Percentiles rank a stretch among this genome's conserved stretches.
Conservation (phyloP, 2,888 invertebrate genomes). For the Phorcus lineatus region DNA sequence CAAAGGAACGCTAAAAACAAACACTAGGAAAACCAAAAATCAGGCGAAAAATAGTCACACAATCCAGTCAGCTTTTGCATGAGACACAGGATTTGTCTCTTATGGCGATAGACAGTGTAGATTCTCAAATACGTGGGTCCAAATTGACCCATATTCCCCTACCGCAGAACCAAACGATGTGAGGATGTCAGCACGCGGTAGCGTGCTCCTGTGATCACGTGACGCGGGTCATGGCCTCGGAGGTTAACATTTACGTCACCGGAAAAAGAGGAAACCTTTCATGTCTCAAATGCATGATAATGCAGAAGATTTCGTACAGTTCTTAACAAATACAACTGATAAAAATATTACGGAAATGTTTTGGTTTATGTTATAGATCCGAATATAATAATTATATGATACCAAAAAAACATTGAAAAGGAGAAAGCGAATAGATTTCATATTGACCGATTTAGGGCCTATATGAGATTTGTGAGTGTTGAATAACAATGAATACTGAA, state of each 20-base stretch:
- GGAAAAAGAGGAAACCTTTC: neutral
- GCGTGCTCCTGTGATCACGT: neutral
- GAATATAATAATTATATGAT: no score
- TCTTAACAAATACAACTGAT: no score
- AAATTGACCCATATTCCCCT: constrained; percentile 26
- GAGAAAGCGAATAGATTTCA: no score
- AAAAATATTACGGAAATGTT: no score
- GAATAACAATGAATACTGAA: no score
- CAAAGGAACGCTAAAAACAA: neutral
- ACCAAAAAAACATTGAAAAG: no score
- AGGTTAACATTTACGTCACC: neutral
- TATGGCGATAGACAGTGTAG: constrained; percentile 48
- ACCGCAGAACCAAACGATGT: neutral
- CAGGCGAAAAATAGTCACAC: neutral
- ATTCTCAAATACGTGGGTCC: constrained; percentile 37
- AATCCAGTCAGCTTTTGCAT: neutral
- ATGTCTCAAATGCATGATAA: no score
- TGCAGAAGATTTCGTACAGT: no score
- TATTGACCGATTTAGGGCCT: no score
- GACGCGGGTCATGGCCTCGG: neutral
- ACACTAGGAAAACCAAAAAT: neutral
- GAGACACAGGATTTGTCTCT: constrained; percentile 35
- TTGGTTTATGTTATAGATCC: no score
- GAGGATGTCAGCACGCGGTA: neutral
- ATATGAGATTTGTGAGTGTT: no score